Evolutionary conservation across 2,797 vertebrate species (phyloP), one percentile per base, ranked within the genome.

Genomic region (Loriculus beryllinus): DNA sequence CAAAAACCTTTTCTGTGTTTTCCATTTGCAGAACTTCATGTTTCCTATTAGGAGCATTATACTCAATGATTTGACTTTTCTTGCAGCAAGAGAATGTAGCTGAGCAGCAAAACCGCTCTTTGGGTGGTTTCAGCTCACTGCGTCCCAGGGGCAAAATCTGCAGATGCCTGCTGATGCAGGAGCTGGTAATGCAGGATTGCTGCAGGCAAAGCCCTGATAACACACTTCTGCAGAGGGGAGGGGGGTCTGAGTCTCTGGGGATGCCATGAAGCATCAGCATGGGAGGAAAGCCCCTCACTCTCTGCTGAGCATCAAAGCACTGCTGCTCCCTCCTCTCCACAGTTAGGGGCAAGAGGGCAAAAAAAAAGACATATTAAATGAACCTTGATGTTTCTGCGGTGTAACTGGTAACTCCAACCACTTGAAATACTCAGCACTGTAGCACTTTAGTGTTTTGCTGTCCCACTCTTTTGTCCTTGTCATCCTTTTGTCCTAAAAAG

Each of bases 211-310:
- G 52, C 13, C 51, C 37, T 3, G 2, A 7, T 33, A 71, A 71
- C 16, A 22, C 1, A 6, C 90, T 67, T 45, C 51, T 69, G 47
- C 47, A 49, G 67, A 70, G 22, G 16, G 10, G n/a, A 52, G 21
- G 10, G 23, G 12, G 2, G 25, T 47, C 54, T 51, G 68, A 9
- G 15, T 26, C 88, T 86, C 64, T 57, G 56, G 42, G 20, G 7
- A 16, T 63, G 39, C 23, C 51, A 13, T 3, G 1, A 51, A 72
- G 22, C 33, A 20, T 22, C 1, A 0, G 14, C 0, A 0, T 35
- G 39, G 39, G 33, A 91, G 49, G 57, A 70, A 31, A 59, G 14
- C 25, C 33, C 56, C 82, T 51, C 1, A 0, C 35, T 54, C 22
- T 37, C 31, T 1, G 2, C 25, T 2, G 3, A 21, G 25, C 14